A percentile compares a stretch with the other conserved stretches of the same genome.
Evolutionary conservation across 2,888 invertebrate species (phyloP).

Genomic region (Parascotia fuliginaria): DNA sequence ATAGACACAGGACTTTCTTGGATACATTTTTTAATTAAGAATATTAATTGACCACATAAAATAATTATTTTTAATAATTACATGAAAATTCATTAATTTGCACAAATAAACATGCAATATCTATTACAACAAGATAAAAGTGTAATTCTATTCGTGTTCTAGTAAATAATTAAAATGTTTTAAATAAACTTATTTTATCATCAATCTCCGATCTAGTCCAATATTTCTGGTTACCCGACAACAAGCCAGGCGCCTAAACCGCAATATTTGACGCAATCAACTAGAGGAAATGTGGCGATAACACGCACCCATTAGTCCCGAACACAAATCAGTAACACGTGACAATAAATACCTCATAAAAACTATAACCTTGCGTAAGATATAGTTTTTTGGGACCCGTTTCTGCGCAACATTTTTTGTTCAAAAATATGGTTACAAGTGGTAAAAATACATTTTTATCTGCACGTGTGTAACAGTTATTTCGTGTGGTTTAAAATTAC

Average conservation of each 20-base stretch:
- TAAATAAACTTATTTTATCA: slow-evolving; percentile 7
- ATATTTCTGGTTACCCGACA: slow-evolving; percentile 31
- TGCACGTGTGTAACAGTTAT: slow-evolving; percentile 77
- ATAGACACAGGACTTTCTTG: no score
- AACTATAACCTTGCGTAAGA: slow-evolving; percentile 26
- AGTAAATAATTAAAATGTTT: no score
- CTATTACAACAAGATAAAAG: no score
- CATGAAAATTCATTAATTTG: no score
- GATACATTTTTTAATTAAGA: no score
- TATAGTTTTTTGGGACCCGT: slow-evolving; percentile 22
- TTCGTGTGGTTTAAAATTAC: slow-evolving; percentile 81
- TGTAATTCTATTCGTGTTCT: no score
- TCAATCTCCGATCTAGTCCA: slow-evolving; percentile 10
- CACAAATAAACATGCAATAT: no score
- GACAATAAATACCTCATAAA: slow-evolving; percentile 53
- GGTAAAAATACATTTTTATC: slow-evolving; percentile 59
- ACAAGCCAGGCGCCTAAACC: slow-evolving; percentile 49
- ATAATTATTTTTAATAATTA: no score
- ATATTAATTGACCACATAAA: no score
- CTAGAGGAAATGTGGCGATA: slow-evolving; percentile 71
- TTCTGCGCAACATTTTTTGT: slow-evolving; percentile 41
- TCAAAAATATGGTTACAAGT: slow-evolving; percentile 58
- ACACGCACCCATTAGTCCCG: slow-evolving; percentile 69
- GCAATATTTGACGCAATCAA: slow-evolving; percentile 68
- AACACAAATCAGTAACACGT: slow-evolving; percentile 79